Evolutionary conservation across 1,140 invertebrate species (phyloP).

Genomic region (Drosophila mauritiana): DNA sequence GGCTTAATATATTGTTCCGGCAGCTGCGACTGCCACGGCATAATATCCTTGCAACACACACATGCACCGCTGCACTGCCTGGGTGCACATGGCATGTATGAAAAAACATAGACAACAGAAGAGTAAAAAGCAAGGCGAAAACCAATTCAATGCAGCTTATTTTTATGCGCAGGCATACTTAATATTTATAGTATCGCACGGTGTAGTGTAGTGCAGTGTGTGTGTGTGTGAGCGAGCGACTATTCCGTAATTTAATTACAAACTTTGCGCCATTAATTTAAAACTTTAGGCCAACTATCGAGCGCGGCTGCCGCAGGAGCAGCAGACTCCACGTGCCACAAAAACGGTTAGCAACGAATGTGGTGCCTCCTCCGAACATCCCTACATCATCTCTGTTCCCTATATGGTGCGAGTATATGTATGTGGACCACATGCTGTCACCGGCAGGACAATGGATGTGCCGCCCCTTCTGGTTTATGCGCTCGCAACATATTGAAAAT

Average conservation of each 20-base stretch:
- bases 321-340: slow-evolving; percentile 47
- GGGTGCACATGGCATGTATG: slow-evolving; percentile 54
- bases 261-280: slow-evolving; percentile 79
- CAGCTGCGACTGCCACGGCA: slow-evolving; percentile 65
- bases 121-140: slow-evolving; percentile 57
- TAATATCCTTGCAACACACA: slow-evolving; percentile 51
- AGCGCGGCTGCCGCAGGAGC: slow-evolving; percentile 61
- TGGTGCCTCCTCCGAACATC: neutral
- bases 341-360: slow-evolving; percentile 7
- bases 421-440: slow-evolving; percentile 45
- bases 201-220: neutral
- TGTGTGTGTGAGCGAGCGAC: slow-evolving; percentile 25
- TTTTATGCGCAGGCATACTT: slow-evolving; percentile 47
- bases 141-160: slow-evolving; percentile 60
- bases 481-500: slow-evolving; percentile 73
- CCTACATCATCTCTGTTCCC: slow-evolving; percentile 10
- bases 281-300: slow-evolving; percentile 74
- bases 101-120: slow-evolving; percentile 53
- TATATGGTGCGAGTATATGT: neutral
- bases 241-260: slow-evolving; percentile 78
- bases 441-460: slow-evolving; percentile 50
- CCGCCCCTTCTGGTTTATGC: slow-evolving; percentile 61
- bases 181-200: slow-evolving; percentile 48
- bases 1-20: slow-evolving; percentile 80
- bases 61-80: slow-evolving; percentile 23